These are phyloP conservation scores for Theristicus caerulescens DNA, from an alignment of 2,113 vertebrate genomes.

Conservation along the genomic window DNA sequence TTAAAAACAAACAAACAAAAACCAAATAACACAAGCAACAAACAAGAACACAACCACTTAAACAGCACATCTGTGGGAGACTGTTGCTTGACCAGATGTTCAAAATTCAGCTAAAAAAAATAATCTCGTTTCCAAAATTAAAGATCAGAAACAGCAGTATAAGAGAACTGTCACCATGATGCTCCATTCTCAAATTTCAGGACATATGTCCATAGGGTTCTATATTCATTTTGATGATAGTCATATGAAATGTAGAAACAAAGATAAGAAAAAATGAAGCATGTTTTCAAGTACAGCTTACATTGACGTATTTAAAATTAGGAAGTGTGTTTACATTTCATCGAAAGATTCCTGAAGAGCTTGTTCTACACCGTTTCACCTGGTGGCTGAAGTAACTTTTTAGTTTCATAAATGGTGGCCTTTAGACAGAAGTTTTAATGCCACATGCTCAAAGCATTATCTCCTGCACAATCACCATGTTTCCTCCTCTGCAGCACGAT, in stretches of 20 bases:
- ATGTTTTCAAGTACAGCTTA: not conserved
- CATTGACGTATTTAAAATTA: not conserved
- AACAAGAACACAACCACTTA: not conserved
- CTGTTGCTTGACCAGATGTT: not conserved
- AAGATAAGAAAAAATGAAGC: not conserved
- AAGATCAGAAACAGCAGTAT: not conserved
- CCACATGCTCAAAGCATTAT: not conserved
- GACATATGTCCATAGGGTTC: not conserved
- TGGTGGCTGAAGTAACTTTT: not conserved
- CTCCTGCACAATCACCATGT: not conserved
- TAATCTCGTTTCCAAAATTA: not conserved
- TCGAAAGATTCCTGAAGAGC: not conserved
- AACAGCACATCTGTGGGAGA: not conserved
- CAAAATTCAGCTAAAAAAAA: not conserved
- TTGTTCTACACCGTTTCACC: not conserved
- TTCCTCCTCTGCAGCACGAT: not conserved
- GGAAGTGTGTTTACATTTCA: not conserved
- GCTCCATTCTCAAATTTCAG: not conserved
- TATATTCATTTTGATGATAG: not conserved
- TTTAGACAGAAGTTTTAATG: not conserved
- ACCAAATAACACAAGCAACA: not conserved
- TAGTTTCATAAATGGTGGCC: not conserved
- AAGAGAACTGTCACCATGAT: not conserved
- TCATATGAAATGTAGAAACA: not conserved
- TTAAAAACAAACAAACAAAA: not conserved